phyloP scores from a whole-genome alignment of 2,797 vertebrate species.

The Pangasius sanitwongsei region DNA sequence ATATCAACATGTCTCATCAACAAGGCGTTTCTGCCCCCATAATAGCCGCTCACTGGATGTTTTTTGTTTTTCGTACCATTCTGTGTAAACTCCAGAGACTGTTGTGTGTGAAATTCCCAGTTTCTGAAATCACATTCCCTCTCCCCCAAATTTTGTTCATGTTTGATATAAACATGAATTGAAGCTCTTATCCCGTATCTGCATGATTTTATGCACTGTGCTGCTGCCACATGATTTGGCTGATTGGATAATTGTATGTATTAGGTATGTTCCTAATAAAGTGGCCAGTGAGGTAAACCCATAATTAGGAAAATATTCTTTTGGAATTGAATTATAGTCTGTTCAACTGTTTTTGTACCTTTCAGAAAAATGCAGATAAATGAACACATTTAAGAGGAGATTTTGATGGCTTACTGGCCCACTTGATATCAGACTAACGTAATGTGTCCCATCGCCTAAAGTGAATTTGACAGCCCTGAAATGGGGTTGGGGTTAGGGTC shows the following conservation, averaged over 20 bases:
- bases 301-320: background rate
- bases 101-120: too few relatives aligned
- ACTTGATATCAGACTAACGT: background rate
- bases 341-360: background rate
- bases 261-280: background rate
- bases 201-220: background rate
- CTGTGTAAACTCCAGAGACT: background rate
- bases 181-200: background rate
- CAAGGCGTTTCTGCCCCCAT: background rate
- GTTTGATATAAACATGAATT: background rate
- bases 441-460: background rate
- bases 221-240: background rate
- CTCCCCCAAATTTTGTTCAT: background rate
- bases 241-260: background rate
- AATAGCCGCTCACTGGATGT: background rate
- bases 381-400: background rate
- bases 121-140: background rate
- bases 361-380: background rate
- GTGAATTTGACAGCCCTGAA: background rate
- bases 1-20: background rate
- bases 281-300: background rate
- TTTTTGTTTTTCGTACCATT: background rate
- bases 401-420: background rate
- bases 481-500: background rate
- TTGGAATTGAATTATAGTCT: background rate